Conservation (phyloP, 2,113 vertebrate species). For the Upupa epops region DNA sequence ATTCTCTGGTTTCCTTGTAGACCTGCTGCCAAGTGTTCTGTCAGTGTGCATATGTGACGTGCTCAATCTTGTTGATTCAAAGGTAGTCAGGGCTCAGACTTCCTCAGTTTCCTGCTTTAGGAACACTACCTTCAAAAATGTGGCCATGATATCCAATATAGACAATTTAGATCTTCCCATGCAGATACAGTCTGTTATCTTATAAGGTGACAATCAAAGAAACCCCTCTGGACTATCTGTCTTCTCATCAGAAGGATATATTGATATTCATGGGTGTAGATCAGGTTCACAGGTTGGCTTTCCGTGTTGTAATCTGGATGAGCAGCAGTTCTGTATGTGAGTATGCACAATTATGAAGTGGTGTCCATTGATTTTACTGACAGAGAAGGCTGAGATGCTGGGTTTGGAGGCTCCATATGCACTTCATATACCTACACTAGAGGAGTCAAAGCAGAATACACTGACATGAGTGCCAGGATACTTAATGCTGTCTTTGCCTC, state of each 20-base stretch:
- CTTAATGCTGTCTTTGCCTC: too few species aligned
- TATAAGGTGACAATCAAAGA: neutral
- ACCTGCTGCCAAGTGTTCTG: neutral
- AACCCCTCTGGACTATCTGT: neutral
- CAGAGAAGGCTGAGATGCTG: neutral
- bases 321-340: neutral
- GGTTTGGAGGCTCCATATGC: neutral
- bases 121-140: neutral
- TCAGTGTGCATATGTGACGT: neutral
- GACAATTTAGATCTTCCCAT: neutral
- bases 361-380: neutral
- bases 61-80: neutral
- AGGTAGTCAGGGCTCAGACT: neutral
- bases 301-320: neutral
- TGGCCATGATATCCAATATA: neutral
- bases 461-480: neutral
- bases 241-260: neutral
- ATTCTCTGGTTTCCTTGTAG: neutral
- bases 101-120: neutral
- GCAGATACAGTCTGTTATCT: neutral
- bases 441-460: neutral
- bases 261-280: neutral
- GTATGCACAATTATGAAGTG: neutral
- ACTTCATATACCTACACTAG: neutral
- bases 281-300: neutral